Percentiles rank a stretch among this genome's conserved stretches.
Evolutionary conservation across 2,113 vertebrate genomes (phyloP).

Genomic region (Hystrix brachyura): DNA sequence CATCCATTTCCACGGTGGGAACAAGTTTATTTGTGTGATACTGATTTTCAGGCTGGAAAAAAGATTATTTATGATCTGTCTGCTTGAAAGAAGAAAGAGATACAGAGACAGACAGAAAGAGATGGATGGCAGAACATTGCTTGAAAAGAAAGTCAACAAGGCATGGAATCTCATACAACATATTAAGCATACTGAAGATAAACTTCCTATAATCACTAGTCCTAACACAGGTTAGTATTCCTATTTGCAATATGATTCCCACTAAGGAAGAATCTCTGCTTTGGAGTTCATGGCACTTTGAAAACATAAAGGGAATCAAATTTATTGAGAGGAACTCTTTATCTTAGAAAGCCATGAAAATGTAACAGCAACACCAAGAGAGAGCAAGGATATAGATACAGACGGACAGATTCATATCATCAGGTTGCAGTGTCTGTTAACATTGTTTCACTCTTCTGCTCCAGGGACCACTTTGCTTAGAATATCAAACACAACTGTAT

Average conservation of each 20-base stretch:
- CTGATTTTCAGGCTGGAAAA: background rate
- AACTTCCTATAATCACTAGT: background rate
- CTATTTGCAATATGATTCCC: background rate
- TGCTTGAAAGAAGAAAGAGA: background rate
- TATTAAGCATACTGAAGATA: background rate
- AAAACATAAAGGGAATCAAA: slow-evolving; percentile 8
- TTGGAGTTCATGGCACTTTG: background rate
- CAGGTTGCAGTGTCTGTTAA: background rate
- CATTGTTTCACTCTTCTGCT: background rate
- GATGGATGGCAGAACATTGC: background rate
- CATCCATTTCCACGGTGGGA: background rate
- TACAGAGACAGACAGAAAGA: background rate
- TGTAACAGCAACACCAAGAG: background rate
- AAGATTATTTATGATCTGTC: background rate
- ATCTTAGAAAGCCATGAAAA: slow-evolving; percentile 16
- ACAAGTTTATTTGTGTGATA: background rate
- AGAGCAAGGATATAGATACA: background rate
- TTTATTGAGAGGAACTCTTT: background rate
- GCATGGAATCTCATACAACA: background rate
- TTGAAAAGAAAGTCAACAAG: background rate
- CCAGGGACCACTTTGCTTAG: background rate
- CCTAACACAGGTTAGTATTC: background rate
- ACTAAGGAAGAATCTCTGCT: background rate
- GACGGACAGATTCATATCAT: background rate
- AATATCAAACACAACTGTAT: slow-evolving; percentile 48